Percentiles rank a stretch among this genome's conserved stretches.
These are phyloP conservation scores for Hirundichthys speculiger DNA, from an alignment of 2,113 vertebrate species.

Conservation along the genomic window DNA sequence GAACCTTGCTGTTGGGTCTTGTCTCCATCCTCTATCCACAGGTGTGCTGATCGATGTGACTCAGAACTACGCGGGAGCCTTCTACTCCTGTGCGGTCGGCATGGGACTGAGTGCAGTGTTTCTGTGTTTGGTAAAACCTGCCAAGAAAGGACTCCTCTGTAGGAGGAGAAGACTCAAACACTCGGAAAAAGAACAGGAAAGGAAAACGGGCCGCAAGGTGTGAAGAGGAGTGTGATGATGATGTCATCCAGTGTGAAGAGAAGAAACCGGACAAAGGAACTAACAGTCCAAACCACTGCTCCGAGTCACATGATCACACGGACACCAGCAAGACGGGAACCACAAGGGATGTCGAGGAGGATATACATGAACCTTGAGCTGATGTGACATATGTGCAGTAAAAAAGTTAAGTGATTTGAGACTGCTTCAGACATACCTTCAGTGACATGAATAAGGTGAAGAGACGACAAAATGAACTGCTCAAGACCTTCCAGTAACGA, in stretches of 20 bases:
- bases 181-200: neutral
- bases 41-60: slow-evolving; percentile 92
- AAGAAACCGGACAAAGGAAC: neutral
- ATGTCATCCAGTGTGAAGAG: slow-evolving; percentile 5
- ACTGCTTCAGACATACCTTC: no score
- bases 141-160: slow-evolving; percentile 82
- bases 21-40: slow-evolving; percentile 54
- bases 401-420: no score
- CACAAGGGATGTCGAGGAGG: slow-evolving; percentile 7
- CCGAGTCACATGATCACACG: slow-evolving; percentile 79
- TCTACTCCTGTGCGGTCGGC: slow-evolving; percentile 92
- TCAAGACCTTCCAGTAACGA: no score
- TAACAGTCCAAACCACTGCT: slow-evolving; percentile 71
- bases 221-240: no score
- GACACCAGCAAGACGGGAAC: slow-evolving; percentile 35
- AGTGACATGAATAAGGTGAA: slow-evolving; percentile 5
- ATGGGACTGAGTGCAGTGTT: slow-evolving; percentile 86
- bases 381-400: neutral
- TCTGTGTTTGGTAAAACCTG: slow-evolving; percentile 88
- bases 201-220: slow-evolving; percentile 12
- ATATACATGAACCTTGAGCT: slow-evolving; percentile 20
- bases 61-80: slow-evolving; percentile 90
- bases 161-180: slow-evolving; percentile 36
- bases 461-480: no score
- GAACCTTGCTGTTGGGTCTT: neutral